Evolutionary conservation across 1,140 invertebrate species (phyloP).

Genomic region (Drosophila ficusphila): DNA sequence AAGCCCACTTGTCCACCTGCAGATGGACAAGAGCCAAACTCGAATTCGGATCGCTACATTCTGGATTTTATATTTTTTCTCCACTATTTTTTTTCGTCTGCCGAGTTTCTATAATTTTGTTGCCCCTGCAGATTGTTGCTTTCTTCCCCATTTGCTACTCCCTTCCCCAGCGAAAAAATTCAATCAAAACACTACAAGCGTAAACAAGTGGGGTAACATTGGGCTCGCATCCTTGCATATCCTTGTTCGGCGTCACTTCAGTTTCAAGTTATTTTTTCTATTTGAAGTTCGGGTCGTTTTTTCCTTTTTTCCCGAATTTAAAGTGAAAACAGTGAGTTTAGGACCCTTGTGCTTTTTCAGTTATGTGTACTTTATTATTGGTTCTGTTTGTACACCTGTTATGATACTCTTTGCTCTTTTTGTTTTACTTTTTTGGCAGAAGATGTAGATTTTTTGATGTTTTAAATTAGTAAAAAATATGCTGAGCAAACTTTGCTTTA

Average conservation of each 20-base stretch:
- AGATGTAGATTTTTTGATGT: neutral
- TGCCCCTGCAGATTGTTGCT: conserved; percentile 57
- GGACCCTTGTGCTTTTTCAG: conserved; percentile 4
- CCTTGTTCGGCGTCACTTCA: conserved; percentile 39
- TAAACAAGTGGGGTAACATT: conserved; percentile 69
- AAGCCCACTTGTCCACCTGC: conserved; percentile 24
- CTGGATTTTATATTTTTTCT: conserved; percentile 55
- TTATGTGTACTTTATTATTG: conserved; percentile 8
- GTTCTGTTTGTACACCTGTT: conserved; percentile 12
- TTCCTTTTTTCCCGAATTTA: conserved; percentile 8
- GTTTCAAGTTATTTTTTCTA: conserved; percentile 51
- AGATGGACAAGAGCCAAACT: conserved; percentile 20
- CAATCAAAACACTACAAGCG: conserved; percentile 74
- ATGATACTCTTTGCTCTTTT: neutral
- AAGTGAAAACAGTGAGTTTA: neutral
- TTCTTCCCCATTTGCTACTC: neutral
- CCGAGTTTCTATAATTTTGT: conserved; percentile 47
- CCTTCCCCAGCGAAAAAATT: conserved; percentile 38
- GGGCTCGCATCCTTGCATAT: conserved; percentile 35
- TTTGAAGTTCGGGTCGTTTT: conserved; percentile 6
- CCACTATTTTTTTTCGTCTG: conserved; percentile 36
- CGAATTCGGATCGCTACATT: conserved; percentile 14
- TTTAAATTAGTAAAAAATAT: too few relatives aligned
- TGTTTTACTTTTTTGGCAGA: neutral
- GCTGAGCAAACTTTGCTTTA: too few relatives aligned